Conservation (phyloP, 1,140 invertebrate genomes). For the Zaprionus africanus region DNA sequence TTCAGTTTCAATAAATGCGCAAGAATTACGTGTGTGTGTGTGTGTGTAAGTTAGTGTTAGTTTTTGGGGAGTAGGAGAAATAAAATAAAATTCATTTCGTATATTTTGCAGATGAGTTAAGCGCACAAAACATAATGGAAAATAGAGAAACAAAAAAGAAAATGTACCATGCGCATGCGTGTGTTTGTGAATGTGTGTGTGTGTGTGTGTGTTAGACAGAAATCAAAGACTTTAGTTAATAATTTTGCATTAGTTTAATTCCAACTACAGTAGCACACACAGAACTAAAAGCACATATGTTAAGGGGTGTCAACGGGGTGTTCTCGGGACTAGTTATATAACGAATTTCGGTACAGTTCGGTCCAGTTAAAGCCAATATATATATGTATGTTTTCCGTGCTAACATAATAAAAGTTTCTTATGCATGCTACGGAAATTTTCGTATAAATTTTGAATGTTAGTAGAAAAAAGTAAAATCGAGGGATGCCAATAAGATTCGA, state of each 20-base stretch:
- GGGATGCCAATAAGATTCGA: constrained; percentile 46
- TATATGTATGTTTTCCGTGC: constrained; percentile 5
- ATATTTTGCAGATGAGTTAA: constrained; percentile 77
- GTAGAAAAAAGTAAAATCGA: constrained; percentile 6
- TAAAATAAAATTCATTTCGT: constrained; percentile 43
- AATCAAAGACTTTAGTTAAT: constrained; percentile 83
- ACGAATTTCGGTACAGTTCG: not conserved
- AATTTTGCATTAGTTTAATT: constrained; percentile 78
- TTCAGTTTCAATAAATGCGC: not conserved
- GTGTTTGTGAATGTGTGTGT: constrained; percentile 44
- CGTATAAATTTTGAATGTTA: constrained; percentile 13
- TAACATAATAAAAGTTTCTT: constrained; percentile 15
- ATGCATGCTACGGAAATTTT: constrained; percentile 23
- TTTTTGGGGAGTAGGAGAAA: constrained; percentile 51
- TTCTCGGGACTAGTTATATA: not conserved
- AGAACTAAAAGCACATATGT: constrained; percentile 59
- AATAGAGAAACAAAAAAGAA: constrained; percentile 34
- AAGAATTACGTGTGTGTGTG: constrained; percentile 9
- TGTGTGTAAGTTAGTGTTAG: not conserved
- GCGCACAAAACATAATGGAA: constrained; percentile 62
- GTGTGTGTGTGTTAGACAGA: constrained; percentile 82
- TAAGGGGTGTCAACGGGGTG: not conserved
- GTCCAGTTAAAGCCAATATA: constrained; percentile 24
- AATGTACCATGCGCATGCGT: constrained; percentile 84
- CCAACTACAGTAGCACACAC: constrained; percentile 64